Evolutionary conservation across 2,113 vertebrate genomes (phyloP).

Genomic region (Dryoscopus gambensis): DNA sequence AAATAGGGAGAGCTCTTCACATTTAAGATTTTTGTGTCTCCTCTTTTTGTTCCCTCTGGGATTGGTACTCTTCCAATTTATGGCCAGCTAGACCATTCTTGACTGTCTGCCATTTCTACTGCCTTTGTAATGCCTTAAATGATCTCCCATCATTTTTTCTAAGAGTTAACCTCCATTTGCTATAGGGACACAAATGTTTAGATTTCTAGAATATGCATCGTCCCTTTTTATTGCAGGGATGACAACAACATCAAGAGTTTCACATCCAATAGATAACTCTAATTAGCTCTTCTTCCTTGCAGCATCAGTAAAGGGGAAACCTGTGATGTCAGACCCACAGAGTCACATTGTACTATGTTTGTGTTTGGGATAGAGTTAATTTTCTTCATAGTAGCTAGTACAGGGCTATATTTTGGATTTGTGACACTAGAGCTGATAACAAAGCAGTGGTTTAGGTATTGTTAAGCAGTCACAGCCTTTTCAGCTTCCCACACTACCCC

Average conservation of each 20-base stretch:
- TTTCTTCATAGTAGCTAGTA: background rate
- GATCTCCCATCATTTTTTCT: background rate
- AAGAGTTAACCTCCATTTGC: background rate
- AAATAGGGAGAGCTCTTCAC: background rate
- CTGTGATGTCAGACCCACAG: background rate
- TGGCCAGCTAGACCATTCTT: background rate
- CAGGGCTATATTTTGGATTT: background rate
- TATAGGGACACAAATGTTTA: background rate
- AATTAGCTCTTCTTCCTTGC: background rate
- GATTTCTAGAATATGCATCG: background rate
- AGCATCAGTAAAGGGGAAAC: background rate
- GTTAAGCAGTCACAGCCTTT: background rate
- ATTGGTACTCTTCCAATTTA: background rate
- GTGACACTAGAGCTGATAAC: background rate
- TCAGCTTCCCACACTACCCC: fast-evolving
- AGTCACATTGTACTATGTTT: background rate
- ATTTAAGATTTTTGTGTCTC: background rate
- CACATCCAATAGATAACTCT: background rate
- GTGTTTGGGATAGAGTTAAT: background rate
- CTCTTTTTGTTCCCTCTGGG: background rate
- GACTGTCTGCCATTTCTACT: background rate
- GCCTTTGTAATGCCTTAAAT: background rate
- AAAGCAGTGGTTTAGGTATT: background rate
- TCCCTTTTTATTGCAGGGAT: background rate
- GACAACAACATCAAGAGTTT: background rate